phyloP scores from a whole-genome alignment of 2,888 invertebrate species.

The Cephalotes varians region DNA sequence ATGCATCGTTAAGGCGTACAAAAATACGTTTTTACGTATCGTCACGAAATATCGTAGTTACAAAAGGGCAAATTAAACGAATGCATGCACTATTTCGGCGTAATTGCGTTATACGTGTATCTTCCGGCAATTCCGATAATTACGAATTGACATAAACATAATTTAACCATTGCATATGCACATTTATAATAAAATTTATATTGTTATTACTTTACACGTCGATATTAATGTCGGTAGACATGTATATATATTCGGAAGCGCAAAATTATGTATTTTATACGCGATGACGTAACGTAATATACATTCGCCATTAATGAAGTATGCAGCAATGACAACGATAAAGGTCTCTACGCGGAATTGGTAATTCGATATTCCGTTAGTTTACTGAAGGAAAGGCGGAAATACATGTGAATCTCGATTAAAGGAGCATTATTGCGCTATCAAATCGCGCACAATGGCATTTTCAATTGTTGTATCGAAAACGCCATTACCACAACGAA shows the following conservation, averaged over 20 bases:
- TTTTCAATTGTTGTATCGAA: neutral
- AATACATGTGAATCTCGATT: neutral
- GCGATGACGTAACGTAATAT: neutral
- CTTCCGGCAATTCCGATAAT: conserved; percentile 14
- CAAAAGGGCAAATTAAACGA: conserved; percentile 18
- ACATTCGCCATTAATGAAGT: conserved; percentile 21
- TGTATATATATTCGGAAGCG: neutral
- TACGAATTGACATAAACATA: conserved; percentile 29
- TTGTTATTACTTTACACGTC: conserved; percentile 33
- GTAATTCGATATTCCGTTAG: conserved; percentile 4
- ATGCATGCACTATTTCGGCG: conserved; percentile 28
- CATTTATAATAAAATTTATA: conserved; percentile 48
- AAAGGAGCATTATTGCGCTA: neutral
- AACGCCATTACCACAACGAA: neutral
- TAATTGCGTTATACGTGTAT: conserved; percentile 24
- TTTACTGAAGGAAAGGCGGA: neutral
- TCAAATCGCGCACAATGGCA: neutral
- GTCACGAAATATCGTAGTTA: conserved; percentile 1
- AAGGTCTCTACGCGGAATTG: neutral
- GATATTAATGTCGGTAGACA: conserved; percentile 28
- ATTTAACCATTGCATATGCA: conserved; percentile 31
- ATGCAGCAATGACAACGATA: neutral
- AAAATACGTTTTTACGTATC: conserved; percentile 3
- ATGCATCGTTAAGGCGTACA: neutral
- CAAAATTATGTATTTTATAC: conserved; percentile 21